Conservation (phyloP, 2,797 vertebrate genomes). For the Amblyraja radiata region DNA sequence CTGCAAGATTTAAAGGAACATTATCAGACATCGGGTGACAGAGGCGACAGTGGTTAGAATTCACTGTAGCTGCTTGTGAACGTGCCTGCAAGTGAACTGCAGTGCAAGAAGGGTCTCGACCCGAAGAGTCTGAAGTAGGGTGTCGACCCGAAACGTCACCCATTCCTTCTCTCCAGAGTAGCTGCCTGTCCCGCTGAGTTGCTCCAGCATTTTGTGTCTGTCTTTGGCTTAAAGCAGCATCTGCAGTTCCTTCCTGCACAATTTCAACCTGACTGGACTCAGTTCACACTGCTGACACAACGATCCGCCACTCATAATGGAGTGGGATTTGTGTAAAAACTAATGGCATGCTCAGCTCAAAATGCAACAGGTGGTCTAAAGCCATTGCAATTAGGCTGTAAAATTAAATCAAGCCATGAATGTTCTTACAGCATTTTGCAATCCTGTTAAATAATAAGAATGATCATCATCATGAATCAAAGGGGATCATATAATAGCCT, state of each 20-base stretch:
- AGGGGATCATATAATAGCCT: not conserved
- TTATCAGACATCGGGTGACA: not conserved
- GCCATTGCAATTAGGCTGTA: not conserved
- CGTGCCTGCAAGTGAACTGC: not conserved
- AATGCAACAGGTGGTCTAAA: not conserved
- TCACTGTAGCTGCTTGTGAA: not conserved
- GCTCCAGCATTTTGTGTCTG: no score
- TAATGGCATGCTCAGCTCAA: not conserved
- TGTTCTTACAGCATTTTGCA: not conserved
- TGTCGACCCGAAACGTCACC: no score
- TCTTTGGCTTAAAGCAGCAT: no score
- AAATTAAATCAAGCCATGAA: not conserved
- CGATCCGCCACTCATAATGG: not conserved
- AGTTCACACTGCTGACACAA: not conserved
- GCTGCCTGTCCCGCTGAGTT: no score
- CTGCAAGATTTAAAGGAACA: constrained; percentile 52
- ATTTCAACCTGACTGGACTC: not conserved
- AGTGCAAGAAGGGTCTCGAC: no score
- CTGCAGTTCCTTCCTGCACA: no score
- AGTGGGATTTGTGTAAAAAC: not conserved
- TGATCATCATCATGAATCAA: not conserved
- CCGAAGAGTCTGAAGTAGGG: no score
- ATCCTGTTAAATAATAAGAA: not conserved
- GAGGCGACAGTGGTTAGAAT: not conserved
- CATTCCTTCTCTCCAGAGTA: no score